Evolutionary conservation across 2,113 vertebrate genomes (phyloP), one percentile per base, ranked within the genome.

Genomic region (Sebastes schlegelii): DNA sequence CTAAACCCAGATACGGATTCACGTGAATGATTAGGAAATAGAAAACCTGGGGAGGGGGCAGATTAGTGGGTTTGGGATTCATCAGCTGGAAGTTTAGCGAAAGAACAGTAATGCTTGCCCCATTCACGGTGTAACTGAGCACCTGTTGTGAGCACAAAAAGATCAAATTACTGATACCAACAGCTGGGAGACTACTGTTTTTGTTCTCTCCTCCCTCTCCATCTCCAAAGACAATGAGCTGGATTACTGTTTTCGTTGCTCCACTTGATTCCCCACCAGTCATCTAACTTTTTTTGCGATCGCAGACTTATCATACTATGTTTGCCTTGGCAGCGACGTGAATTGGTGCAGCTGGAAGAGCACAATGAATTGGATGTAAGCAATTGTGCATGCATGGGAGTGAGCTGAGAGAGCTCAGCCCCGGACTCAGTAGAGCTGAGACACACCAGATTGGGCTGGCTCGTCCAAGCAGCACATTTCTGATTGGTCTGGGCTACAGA

Each of bases 321-420:
- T 90, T 89, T 90, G 74, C 64, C 49, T 91, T 89, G 80, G 90
- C 80, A 75, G 79, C 3, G 8, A 42, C 13, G 40, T 82, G 78
- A 84, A 89, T 81, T 70, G 80, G 80, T 88, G 86, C 91, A 86
- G 89, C 85, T 88, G 79, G 84, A 79, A 74, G 84, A 90, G 85
- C 86, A 85, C 84, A 73, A 86, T 87, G 90, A 85, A 90, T 90
- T 84, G 83, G 79, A 91, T 81, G 84, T 75, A 72, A 89, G 86
- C 82, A 85, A 91, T 92, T 85, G 90, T 85, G 87, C 89, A 89
- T 90, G 89, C 85, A 86, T 42, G 67, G 83, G 81, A 89, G 83
- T 62, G 80, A 89, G 87, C 63, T 64, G 77, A 89, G 45, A 70
- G 85, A 83, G 86, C 78, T 88, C 64, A 77, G 79, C 76, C 62